A percentile compares a stretch with the other conserved stretches of the same genome.
phyloP scores from a whole-genome alignment of 2,113 vertebrate genomes.

The Apodemus sylvaticus region DNA sequence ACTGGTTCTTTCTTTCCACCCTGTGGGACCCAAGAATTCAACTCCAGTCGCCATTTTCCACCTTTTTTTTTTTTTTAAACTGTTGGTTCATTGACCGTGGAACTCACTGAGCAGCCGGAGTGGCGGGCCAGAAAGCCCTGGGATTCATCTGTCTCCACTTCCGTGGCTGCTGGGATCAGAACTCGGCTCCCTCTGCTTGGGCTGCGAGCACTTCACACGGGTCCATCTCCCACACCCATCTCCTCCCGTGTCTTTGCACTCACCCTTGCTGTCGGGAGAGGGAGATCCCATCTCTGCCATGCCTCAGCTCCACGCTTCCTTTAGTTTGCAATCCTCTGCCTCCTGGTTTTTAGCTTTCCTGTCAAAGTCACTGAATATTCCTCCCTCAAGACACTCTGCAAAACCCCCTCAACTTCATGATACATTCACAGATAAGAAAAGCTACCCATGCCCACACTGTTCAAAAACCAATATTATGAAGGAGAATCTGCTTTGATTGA shows the following conservation, averaged over 20 bases:
- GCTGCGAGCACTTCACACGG: too few species aligned
- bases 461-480: background rate
- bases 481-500: background rate
- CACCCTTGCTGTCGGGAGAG: too few species aligned
- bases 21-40: background rate
- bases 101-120: background rate
- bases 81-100: background rate
- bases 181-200: background rate
- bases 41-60: background rate
- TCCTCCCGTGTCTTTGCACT: too few species aligned
- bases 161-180: background rate
- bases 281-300: background rate
- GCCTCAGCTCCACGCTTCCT: background rate
- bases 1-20: background rate
- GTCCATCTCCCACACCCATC: too few species aligned
- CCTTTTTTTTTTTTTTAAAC: background rate
- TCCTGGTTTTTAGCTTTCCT: background rate
- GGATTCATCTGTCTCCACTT: background rate
- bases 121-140: background rate
- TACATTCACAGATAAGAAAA: constrained; percentile 2
- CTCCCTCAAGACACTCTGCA: background rate
- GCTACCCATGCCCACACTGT: background rate
- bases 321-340: background rate
- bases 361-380: background rate
- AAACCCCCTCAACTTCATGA: background rate